These are phyloP conservation scores for Sanderia malayensis DNA, from an alignment of 30 jellyfish, hydroid and myxozoan species.

Conservation along the genomic window DNA sequence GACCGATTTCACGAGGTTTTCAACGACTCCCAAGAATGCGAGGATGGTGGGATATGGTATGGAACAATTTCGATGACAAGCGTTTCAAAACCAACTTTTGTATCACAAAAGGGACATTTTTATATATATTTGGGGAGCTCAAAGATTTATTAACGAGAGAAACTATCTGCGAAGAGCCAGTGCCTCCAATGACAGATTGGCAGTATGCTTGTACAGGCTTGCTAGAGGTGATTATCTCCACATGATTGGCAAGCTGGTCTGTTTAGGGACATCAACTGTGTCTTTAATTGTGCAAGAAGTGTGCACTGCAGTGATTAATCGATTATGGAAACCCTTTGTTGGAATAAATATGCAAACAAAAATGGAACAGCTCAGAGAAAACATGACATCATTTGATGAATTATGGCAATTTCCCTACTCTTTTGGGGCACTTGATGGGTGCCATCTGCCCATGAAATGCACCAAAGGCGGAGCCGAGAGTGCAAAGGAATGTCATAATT, in stretches of 20 bases:
- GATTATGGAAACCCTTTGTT: too few relatives aligned
- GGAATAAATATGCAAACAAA: too few relatives aligned
- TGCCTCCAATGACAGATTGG: too few relatives aligned
- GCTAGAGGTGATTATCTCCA: constrained; percentile 64
- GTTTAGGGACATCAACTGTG: too few relatives aligned
- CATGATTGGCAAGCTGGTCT: too few relatives aligned
- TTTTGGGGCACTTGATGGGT: constrained; percentile 19
- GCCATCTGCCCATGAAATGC: constrained; percentile 13
- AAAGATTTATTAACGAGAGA: constrained; percentile 15
- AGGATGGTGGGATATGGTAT: constrained; percentile 51
- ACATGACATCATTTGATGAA: constrained; percentile 3
- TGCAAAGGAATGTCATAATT: too few relatives aligned
- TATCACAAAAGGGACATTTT: too few relatives aligned
- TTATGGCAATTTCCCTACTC: constrained; percentile 27
- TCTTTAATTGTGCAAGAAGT: constrained; percentile 36
- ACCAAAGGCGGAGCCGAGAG: constrained; percentile 37
- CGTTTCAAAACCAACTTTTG: too few relatives aligned
- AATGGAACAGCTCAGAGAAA: not conserved
- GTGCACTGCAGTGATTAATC: constrained; percentile 21
- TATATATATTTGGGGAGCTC: too few relatives aligned
- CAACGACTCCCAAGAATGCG: constrained; percentile 31
- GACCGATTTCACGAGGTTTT: constrained; percentile 30
- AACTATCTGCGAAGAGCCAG: constrained; percentile 49
- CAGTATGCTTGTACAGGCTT: too few relatives aligned
- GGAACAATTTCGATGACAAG: constrained; percentile 27